Conservation (phyloP, 1,140 invertebrate genomes). For the Drosophila ohnishii region DNA sequence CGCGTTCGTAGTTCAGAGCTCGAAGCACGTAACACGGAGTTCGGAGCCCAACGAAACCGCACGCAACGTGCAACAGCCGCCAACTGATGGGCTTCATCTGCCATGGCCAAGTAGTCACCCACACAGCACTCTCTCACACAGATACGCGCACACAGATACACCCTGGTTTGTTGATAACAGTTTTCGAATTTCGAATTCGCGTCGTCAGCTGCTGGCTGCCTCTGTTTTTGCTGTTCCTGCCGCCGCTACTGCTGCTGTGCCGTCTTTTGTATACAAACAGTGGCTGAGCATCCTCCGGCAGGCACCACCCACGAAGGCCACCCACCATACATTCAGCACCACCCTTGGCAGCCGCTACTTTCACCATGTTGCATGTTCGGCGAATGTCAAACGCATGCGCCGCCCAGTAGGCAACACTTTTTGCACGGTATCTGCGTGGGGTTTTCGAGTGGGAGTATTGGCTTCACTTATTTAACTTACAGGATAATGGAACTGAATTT, state of each 20-base stretch:
- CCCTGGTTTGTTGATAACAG: slow-evolving; percentile 69
- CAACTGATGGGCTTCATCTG: slow-evolving; percentile 74
- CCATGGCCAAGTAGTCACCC: slow-evolving; percentile 42
- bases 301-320: slow-evolving; percentile 12
- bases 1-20: slow-evolving; percentile 33
- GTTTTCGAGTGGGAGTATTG: background rate
- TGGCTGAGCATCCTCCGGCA: slow-evolving; percentile 47
- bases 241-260: slow-evolving; percentile 22
- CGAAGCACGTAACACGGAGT: slow-evolving; percentile 67
- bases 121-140: slow-evolving; percentile 29
- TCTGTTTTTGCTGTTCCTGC: slow-evolving; percentile 30
- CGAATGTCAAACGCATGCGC: slow-evolving; percentile 62
- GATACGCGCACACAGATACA: slow-evolving; percentile 16
- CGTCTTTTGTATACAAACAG: slow-evolving; percentile 52
- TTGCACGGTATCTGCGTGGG: slow-evolving; percentile 4
- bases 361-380: slow-evolving; percentile 71
- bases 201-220: slow-evolving; percentile 62
- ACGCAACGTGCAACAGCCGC: slow-evolving; percentile 79
- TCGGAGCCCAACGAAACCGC: slow-evolving; percentile 55
- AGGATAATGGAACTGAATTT: background rate
- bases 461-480: background rate
- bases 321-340: background rate
- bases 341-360: slow-evolving; percentile 17
- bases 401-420: slow-evolving; percentile 70
- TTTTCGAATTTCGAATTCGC: slow-evolving; percentile 76